Base-by-base conservation (phyloP, 2,888 invertebrate genomes). In the Yponomeuta plumbellus region DNA sequence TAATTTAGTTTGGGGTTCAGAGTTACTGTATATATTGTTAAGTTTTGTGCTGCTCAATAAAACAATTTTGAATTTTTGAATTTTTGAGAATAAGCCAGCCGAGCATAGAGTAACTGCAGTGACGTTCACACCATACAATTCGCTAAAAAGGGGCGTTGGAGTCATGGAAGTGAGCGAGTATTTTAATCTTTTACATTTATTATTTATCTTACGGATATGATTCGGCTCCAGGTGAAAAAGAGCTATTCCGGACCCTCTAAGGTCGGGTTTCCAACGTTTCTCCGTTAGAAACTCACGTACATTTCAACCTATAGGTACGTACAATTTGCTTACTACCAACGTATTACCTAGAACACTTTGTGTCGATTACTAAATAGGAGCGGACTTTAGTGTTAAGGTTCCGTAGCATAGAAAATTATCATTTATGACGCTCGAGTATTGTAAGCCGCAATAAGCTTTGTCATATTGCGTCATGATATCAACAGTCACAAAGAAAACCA, bases 131-230 rank as follows among this genome's bases (percentile, higher is more conserved):
- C 4, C 44, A 13, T 52, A 52, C 44, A 52, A 52, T 52, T 0
- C 13, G 17, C 13, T 52, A 52, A 13, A 44, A 11, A 17, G 44
- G 17, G 23, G 21, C n/a, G 22, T 58, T 58, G 4, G 21, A 58
- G 21, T 58, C 59, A 59, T 59, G 67, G 68, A 70, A 65, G 72
- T 72, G 72, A 70, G 67, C 67, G 67, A 68, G 66, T 70, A 67
- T 67, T 22, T 8, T 59, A 6, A 59, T 22, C 0, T 23, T 22
- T 52, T 59, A 22, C 11, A 59, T 21, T 1, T 59, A 59, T n/a
- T 13, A 5, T 22, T 22, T 20, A 20, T 20, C 17, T 17, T 56
- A 56, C 17, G 56, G 52, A 17, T 56, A 56, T 17, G 5, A 8
- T 56, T 34, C 6, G 34, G 6, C 8, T 34, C 34, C 11, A 4